Evolutionary conservation across 2,888 invertebrate species (phyloP).

Genomic region (Dioctria linearis): DNA sequence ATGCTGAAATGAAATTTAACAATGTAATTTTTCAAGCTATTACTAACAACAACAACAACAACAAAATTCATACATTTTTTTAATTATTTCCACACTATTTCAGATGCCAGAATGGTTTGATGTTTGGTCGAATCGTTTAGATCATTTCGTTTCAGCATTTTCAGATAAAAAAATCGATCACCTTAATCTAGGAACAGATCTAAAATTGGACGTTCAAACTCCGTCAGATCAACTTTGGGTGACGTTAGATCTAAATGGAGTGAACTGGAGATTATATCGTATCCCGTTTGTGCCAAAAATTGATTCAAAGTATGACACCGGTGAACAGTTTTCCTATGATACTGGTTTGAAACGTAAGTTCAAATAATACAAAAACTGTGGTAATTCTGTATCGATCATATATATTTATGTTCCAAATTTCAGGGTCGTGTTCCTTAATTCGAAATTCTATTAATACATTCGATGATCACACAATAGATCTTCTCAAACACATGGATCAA

Average conservation of each 20-base stretch:
- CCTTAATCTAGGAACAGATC: constrained; percentile 66
- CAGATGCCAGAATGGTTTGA: constrained; percentile 70
- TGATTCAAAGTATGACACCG: constrained; percentile 69
- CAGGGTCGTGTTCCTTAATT: constrained; percentile 69
- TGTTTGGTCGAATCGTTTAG: constrained; percentile 67
- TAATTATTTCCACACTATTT: too few species aligned
- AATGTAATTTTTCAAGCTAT: constrained; percentile 62
- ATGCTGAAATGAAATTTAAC: constrained; percentile 67
- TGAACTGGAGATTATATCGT: constrained; percentile 68
- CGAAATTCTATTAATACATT: constrained; percentile 69
- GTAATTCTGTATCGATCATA: too few species aligned
- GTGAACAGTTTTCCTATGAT: constrained; percentile 68
- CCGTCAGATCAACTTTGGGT: constrained; percentile 68
- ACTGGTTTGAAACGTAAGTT: constrained; percentile 67
- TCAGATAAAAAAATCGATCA: constrained; percentile 67
- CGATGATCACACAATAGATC: constrained; percentile 67
- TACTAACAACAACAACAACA: neutral
- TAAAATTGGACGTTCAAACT: constrained; percentile 66
- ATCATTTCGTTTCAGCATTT: constrained; percentile 69
- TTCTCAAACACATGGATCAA: constrained; percentile 56
- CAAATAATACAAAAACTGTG: neutral
- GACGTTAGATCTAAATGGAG: constrained; percentile 67
- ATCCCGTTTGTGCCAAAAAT: constrained; percentile 69
- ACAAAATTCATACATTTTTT: neutral
- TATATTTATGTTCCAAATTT: neutral